phyloP scores from a whole-genome alignment of 2,113 vertebrate species.

The Esox niger region DNA sequence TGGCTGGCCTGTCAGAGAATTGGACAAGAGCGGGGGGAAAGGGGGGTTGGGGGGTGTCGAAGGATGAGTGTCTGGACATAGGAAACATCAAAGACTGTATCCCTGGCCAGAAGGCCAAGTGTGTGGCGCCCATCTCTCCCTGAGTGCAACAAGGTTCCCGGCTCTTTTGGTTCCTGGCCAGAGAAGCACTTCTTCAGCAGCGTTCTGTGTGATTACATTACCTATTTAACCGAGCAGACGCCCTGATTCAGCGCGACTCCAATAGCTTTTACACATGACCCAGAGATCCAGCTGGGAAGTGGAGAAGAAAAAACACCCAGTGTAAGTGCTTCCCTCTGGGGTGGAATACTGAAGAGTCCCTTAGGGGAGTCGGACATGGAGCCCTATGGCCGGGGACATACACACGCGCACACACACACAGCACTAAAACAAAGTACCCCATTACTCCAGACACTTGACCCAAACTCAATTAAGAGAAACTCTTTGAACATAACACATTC shows the following conservation, averaged over 20 bases:
- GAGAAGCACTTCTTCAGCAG: slow-evolving; percentile 48
- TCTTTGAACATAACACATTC: background rate
- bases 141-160: slow-evolving; percentile 22
- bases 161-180: slow-evolving; percentile 44
- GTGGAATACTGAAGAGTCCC: slow-evolving; percentile 10
- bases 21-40: too few species aligned
- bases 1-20: background rate
- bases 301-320: slow-evolving; percentile 6
- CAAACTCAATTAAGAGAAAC: background rate
- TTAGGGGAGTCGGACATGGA: slow-evolving; percentile 5
- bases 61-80: slow-evolving; percentile 16
- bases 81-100: slow-evolving; percentile 20
- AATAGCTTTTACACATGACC: slow-evolving; percentile 47
- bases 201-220: slow-evolving; percentile 44
- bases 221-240: slow-evolving; percentile 35
- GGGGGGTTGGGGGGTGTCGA: slow-evolving; percentile 6
- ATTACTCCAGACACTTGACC: background rate
- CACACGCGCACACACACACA: background rate
- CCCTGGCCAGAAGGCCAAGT: background rate
- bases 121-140: slow-evolving; percentile 1
- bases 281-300: slow-evolving; percentile 24
- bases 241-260: slow-evolving; percentile 40
- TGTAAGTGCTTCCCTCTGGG: slow-evolving; percentile 7
- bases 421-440: slow-evolving; percentile 10
- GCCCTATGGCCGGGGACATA: slow-evolving; percentile 15